Evolutionary conservation across 2,113 vertebrate species (phyloP).

Genomic region (Pan paniscus): DNA sequence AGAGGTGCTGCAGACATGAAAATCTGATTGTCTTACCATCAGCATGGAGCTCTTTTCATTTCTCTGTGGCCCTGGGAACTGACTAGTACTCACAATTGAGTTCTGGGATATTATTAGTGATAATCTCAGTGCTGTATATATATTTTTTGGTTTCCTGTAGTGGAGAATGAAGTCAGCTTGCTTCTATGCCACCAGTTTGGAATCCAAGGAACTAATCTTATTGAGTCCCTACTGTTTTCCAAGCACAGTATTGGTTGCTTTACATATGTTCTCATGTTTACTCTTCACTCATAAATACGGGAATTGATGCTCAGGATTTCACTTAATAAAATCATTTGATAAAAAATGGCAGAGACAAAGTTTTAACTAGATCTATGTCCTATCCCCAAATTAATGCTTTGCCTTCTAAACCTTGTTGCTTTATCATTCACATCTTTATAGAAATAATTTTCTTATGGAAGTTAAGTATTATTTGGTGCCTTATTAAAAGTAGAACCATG

Average conservation of each 20-base stretch:
- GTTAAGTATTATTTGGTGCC: background rate
- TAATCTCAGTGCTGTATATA: background rate
- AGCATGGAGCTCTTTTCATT: background rate
- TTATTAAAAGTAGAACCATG: background rate
- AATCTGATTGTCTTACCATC: background rate
- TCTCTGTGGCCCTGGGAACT: no score
- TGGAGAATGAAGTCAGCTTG: background rate
- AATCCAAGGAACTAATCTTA: background rate
- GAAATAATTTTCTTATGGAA: background rate
- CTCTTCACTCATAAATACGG: background rate
- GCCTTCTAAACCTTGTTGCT: background rate
- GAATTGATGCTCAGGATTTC: background rate
- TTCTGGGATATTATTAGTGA: background rate
- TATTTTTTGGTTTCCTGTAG: background rate
- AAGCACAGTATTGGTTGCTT: background rate
- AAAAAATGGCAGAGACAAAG: background rate
- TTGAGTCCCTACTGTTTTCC: background rate
- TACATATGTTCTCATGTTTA: background rate
- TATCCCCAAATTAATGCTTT: background rate
- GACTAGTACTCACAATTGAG: background rate
- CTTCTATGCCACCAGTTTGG: background rate
- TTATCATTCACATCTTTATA: background rate
- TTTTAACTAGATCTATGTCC: background rate
- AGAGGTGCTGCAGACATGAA: background rate
- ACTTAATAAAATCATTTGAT: background rate